Evolutionary conservation across 2,888 invertebrate species (phyloP).

Genomic region (Liodrosophila aerea): DNA sequence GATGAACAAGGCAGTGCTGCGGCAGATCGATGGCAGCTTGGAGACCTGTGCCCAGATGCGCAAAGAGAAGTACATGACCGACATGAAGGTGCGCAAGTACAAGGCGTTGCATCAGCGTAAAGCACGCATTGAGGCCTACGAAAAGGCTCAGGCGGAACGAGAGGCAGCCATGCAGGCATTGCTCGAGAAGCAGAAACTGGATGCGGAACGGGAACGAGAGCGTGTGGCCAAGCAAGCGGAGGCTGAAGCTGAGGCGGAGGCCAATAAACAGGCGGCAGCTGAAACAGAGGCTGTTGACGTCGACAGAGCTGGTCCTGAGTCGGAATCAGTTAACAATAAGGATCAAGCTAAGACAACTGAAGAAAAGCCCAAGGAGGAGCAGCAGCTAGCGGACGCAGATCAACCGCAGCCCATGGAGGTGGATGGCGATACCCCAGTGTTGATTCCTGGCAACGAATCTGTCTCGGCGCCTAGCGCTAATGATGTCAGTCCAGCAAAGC

Average conservation of each 20-base stretch:
- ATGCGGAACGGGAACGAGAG: conserved; percentile 80
- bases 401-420: conserved; percentile 71
- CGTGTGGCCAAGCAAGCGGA: conserved; percentile 65
- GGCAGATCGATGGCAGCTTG: conserved; percentile 94
- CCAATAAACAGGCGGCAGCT: conserved; percentile 26
- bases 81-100: conserved; percentile 95
- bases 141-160: conserved; percentile 83
- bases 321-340: conserved; percentile 24
- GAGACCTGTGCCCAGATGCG: conserved; percentile 93
- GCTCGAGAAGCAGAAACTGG: conserved; percentile 80
- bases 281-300: conserved; percentile 8
- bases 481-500: conserved; percentile 27
- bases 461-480: not conserved
- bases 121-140: conserved; percentile 88
- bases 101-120: conserved; percentile 88
- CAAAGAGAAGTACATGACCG: conserved; percentile 95
- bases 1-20: conserved; percentile 94
- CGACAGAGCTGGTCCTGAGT: not conserved
- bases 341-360: conserved; percentile 10
- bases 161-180: conserved; percentile 80
- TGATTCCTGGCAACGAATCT: conserved; percentile 14
- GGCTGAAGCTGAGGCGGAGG: conserved; percentile 65
- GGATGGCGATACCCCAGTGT: conserved; percentile 50
- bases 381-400: conserved; percentile 23
- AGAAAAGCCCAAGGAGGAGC: conserved; percentile 17